Percentiles rank a stretch among this genome's conserved stretches.
Evolutionary conservation across 2,113 vertebrate genomes (phyloP).

Genomic region (Cavia porcellus): DNA sequence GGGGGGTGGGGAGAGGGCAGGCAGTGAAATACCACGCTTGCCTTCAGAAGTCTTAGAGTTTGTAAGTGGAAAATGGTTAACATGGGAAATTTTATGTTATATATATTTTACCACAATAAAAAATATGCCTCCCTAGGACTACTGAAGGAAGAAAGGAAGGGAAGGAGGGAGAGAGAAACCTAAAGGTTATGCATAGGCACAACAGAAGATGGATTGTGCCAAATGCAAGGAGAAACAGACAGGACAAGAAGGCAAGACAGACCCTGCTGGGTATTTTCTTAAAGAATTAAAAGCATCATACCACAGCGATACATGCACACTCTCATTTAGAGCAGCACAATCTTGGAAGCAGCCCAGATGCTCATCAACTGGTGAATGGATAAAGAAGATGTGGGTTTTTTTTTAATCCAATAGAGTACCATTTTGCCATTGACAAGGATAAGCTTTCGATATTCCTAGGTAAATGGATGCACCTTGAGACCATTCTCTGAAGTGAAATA

Average conservation of each 20-base stretch:
- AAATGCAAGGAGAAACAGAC: conserved; percentile 10
- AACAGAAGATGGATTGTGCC: not conserved
- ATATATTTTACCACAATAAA: not conserved
- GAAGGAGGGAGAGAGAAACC: not conserved
- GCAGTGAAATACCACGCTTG: not conserved
- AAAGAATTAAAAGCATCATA: not conserved
- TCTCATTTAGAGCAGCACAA: not conserved
- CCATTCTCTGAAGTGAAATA: not conserved
- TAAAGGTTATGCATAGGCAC: not conserved
- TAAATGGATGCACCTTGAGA: not conserved
- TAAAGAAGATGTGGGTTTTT: not conserved
- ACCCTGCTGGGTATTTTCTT: not conserved
- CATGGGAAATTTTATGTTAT: not conserved
- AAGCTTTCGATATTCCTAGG: not conserved
- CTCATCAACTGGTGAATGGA: not conserved
- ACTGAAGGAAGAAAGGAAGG: not conserved
- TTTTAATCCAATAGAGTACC: not conserved
- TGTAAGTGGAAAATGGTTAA: not conserved
- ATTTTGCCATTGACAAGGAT: not conserved
- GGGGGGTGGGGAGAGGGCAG: not conserved
- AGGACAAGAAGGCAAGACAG: not conserved
- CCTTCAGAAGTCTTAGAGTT: not conserved
- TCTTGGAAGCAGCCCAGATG: not conserved
- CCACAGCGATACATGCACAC: not conserved
- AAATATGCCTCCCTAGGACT: not conserved